Evolutionary conservation across 2,113 vertebrate species (phyloP), one percentile per base, ranked within the genome.

Genomic region (Calidris pygmaea): DNA sequence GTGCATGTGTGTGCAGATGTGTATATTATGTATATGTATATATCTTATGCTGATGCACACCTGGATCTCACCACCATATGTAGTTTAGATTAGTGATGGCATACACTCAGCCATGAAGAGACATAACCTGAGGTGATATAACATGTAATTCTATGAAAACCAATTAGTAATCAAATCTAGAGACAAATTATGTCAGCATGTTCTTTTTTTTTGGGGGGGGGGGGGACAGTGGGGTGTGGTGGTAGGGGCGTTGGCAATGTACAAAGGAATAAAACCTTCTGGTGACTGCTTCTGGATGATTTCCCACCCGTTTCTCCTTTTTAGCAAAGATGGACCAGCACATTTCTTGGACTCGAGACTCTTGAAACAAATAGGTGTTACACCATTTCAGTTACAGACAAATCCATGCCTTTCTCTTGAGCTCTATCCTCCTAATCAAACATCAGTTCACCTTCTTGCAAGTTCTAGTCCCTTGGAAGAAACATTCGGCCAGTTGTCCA

Each of bases 391-490:
- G 10, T 62, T 39, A 76, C 12, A 13, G 8, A 73, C 4, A 60
- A 77, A 70, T 27, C 19, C 1, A 27, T 23, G 11, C 2, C 73
- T 93, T 92, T 63, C 7, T 75, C 9, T 67, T 67, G 9, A 55
- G 7, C 11, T 73, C 59, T 52, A 14, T 43, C 6, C 5, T 88
- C 15, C 23, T 58, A 48, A 60, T 37, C 26, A 73, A 71, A 71
- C 5, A 41, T n/a, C 26, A n/a, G 23, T 34, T 71, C 1, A 2
- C 39, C 6, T 53, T 24, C 1, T 1, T 59, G 22, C 9, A 75
- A 59, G 19, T 32, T n/a, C 24, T 63, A 75, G 43, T 12, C 7
- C 27, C 24, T 58, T 62, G 12, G 39, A 89, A 74, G 35, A 47
- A 79, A 43, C 24, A 12, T 9, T 63, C 11, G 15, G 19, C 1